Conservation (phyloP, 2,113 vertebrate species). For the Engystomops pustulosus region DNA sequence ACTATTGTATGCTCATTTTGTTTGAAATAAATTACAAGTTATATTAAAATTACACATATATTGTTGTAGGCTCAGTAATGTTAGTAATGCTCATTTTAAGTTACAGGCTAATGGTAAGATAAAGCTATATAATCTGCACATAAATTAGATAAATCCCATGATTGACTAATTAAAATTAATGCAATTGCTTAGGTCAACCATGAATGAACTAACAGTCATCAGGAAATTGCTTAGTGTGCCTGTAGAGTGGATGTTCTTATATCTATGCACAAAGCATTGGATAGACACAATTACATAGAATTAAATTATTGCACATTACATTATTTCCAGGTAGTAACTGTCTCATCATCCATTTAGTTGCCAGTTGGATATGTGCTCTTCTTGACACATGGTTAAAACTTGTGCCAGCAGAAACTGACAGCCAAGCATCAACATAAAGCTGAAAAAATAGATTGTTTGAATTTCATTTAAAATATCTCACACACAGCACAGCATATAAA, state of each 20-base stretch:
- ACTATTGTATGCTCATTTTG: too few species aligned
- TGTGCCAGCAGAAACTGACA: constrained; percentile 5
- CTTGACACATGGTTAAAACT: constrained; percentile 24
- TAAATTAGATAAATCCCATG: not conserved
- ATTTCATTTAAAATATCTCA: not conserved
- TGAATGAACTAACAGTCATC: not conserved
- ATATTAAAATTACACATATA: not conserved
- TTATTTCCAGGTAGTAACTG: constrained; percentile 9
- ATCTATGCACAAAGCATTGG: not conserved
- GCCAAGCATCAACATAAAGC: not conserved
- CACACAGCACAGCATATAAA: not conserved
- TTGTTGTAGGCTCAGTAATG: not conserved
- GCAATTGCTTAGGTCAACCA: not conserved
- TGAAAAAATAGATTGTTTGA: not conserved
- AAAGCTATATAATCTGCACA: constrained; percentile 4
- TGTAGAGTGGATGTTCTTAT: not conserved
- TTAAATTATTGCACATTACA: constrained; percentile 4
- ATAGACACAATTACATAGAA: not conserved
- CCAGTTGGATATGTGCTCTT: constrained; percentile 1
- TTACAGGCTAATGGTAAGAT: not conserved
- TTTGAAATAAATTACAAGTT: too few species aligned
- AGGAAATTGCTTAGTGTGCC: not conserved
- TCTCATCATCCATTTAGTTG: constrained; percentile 7
- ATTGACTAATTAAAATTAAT: not conserved
- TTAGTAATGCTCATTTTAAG: not conserved